These are phyloP conservation scores for Ciona savignyi DNA, from an alignment of 23 tunicate genomes.

Conservation along the genomic window DNA sequence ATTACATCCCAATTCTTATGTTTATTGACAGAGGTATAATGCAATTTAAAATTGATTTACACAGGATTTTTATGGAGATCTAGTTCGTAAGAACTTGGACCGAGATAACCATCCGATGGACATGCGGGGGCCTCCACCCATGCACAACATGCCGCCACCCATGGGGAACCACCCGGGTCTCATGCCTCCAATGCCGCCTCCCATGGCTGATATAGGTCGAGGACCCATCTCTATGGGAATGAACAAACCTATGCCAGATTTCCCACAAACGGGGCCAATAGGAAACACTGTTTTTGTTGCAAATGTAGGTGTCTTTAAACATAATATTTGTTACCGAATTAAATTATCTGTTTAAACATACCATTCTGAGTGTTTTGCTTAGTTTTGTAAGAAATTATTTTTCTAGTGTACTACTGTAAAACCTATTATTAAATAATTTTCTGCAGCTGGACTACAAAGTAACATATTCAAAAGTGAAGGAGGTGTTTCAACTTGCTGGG, in stretches of 20 bases:
- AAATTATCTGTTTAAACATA: no score
- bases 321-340: no score
- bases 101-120: slow-evolving; percentile 35
- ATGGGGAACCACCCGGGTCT: slow-evolving; percentile 37
- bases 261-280: slow-evolving; percentile 23
- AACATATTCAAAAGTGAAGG: slow-evolving; percentile 75
- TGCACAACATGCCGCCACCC: slow-evolving; percentile 21
- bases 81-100: slow-evolving; percentile 15
- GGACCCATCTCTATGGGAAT: slow-evolving; percentile 1
- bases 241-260: background rate
- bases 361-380: no score
- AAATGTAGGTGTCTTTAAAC: slow-evolving; percentile 80
- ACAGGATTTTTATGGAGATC: slow-evolving; percentile 81
- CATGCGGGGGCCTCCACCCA: slow-evolving; percentile 12
- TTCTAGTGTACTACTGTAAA: no score
- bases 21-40: no score
- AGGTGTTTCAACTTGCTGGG: slow-evolving; percentile 95
- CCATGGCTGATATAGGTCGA: slow-evolving; percentile 33
- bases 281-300: slow-evolving; percentile 90
- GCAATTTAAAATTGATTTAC: no score
- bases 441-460: slow-evolving; percentile 91
- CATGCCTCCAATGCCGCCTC: slow-evolving; percentile 55
- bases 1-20: no score
- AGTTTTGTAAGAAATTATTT: no score
- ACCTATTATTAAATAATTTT: no score